Evolutionary conservation across 2,797 vertebrate species (phyloP).

Genomic region (Hyperoplus immaculatus): DNA sequence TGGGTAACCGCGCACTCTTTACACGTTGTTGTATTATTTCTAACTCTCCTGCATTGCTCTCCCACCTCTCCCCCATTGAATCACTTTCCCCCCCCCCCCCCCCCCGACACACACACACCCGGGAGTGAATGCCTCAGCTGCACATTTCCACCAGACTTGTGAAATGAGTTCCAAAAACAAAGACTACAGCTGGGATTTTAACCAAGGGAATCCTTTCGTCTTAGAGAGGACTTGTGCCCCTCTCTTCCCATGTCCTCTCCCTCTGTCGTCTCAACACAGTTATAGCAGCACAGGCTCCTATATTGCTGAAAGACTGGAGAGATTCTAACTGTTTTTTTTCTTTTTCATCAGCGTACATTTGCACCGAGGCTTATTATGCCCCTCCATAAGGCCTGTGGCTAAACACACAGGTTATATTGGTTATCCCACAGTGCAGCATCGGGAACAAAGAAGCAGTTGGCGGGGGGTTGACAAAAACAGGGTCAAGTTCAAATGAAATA

Average conservation of each 20-base stretch:
- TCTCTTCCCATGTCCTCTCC: background rate
- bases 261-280: slow-evolving; percentile 43
- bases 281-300: slow-evolving; percentile 20
- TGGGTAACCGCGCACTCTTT: slow-evolving; percentile 53
- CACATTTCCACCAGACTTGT: slow-evolving; percentile 72
- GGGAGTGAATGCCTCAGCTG: slow-evolving; percentile 73
- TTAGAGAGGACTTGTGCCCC: slow-evolving; percentile 53
- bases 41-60: slow-evolving; percentile 11
- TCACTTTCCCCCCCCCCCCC: slow-evolving; percentile 45
- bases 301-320: slow-evolving; percentile 46
- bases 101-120: slow-evolving; percentile 21
- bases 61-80: slow-evolving; percentile 16
- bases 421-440: slow-evolving; percentile 51
- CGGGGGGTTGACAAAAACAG: slow-evolving; percentile 26
- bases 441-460: slow-evolving; percentile 18
- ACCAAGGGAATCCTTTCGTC: slow-evolving; percentile 68
- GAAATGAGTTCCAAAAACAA: slow-evolving; percentile 72
- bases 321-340: slow-evolving; percentile 46
- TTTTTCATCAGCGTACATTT: slow-evolving; percentile 38
- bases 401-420: slow-evolving; percentile 63
- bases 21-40: slow-evolving; percentile 43
- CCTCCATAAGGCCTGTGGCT: slow-evolving; percentile 46
- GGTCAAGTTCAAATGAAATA: slow-evolving; percentile 51
- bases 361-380: slow-evolving; percentile 54
- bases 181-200: slow-evolving; percentile 74